phyloP scores from a whole-genome alignment of 1,140 invertebrate genomes.

The Rhyzopertha dominica region DNA sequence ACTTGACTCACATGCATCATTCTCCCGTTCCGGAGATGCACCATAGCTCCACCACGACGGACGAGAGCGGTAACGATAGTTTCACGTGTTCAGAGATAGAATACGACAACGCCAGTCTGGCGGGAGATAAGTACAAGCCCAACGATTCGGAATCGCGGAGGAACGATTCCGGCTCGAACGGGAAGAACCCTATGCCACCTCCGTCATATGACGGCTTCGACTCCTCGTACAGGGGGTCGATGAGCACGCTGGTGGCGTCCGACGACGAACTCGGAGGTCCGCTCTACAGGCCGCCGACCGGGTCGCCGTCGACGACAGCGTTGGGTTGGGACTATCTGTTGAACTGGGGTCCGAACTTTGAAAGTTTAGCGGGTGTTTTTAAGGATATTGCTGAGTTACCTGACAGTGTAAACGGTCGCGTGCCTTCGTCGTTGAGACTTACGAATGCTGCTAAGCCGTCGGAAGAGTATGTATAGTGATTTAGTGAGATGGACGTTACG shows the following conservation, averaged over 20 bases:
- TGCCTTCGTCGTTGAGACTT: conserved; percentile 58
- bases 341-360: conserved; percentile 95
- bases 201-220: conserved; percentile 88
- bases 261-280: conserved; percentile 79
- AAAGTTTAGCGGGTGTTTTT: conserved; percentile 90
- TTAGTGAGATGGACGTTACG: conserved; percentile 13
- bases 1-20: conserved; percentile 58
- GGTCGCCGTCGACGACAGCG: conserved; percentile 64
- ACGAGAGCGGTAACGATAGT: conserved; percentile 93
- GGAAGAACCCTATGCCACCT: conserved; percentile 58
- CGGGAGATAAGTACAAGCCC: conserved; percentile 77
- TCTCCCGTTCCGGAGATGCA: conserved; percentile 67
- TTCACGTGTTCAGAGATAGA: conserved; percentile 98
- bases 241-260: conserved; percentile 87
- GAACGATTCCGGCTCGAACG: conserved; percentile 51
- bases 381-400: conserved; percentile 94
- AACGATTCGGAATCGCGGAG: conserved; percentile 57
- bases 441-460: conserved; percentile 69
- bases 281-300: conserved; percentile 70
- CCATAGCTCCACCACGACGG: conserved; percentile 77
- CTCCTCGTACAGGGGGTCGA: conserved; percentile 86
- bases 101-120: conserved; percentile 84
- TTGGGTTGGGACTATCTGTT: conserved; percentile 90
- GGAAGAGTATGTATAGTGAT: conserved; percentile 68
- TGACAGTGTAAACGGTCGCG: conserved; percentile 65